Evolutionary conservation across 2,888 invertebrate genomes (phyloP), one percentile per base, ranked within the genome.

Genomic region (Agrotis ipsilon): DNA sequence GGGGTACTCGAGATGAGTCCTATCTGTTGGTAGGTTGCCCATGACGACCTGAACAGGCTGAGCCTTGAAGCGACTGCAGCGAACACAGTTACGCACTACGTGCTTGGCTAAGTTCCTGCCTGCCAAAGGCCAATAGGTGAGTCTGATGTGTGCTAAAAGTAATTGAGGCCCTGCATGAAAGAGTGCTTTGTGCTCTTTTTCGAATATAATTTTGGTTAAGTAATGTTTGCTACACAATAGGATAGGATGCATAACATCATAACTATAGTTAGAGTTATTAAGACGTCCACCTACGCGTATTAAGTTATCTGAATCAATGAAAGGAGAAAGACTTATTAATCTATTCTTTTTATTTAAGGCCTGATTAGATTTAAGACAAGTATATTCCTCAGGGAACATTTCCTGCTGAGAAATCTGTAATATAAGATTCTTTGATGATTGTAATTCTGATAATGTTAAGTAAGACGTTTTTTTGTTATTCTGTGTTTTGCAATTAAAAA

Each of bases 311-410:
- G 43, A 43, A n/a, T n/a, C n/a, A n/a, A n/a, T n/a, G n/a, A n/a
- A n/a, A n/a, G n/a, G 43, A 43, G 43, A 43, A 43, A 43, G 43
- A 43, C 43, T 43, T 19, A 52, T 21, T 7, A 69, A 63, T 46
- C 46, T n/a, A 39, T 52, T 63, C 14, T 67, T 67, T 46, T 45
- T 45, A 16, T 60, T 59, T 45, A 60, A 55, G 24, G 51, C 1
- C n/a, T 62, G 48, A 27, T 45, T 51, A 18, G 18, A 21, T 60
- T 58, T 58, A 14, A 67, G 58, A 46, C 9, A 5, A n/a, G 1
- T 9, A 60, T 64, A 68, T 64, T 72, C 63, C 39, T 49, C 68
- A n/a, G 68, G 60, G 43, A 72, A 64, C 68, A 72, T 68, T 64
- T 72, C 55, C 19, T 51, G 24, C 18, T 74, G 73, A 52, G 65